Conservation (phyloP, 1,140 invertebrate species). For the Heliconius himera region DNA sequence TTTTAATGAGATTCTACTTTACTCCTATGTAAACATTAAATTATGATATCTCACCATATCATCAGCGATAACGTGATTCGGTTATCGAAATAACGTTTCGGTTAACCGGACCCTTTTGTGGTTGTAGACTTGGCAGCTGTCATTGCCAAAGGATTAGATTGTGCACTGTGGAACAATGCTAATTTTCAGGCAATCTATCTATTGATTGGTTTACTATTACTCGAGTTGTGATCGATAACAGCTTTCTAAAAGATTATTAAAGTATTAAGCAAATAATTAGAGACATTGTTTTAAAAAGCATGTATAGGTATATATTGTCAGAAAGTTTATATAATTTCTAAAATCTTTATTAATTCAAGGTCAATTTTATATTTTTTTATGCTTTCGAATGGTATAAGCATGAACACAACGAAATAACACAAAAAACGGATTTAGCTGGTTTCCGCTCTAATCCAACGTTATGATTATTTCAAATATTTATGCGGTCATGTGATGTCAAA, state of each 20-base stretch:
- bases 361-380: too few relatives aligned
- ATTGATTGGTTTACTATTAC: neutral
- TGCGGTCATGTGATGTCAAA: neutral
- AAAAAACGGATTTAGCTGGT: too few relatives aligned
- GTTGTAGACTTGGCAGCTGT: neutral
- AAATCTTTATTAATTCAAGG: too few relatives aligned
- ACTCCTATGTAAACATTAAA: neutral
- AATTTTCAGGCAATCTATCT: neutral
- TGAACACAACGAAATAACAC: too few relatives aligned
- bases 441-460: too few relatives aligned
- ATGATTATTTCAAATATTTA: neutral
- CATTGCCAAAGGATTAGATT: neutral
- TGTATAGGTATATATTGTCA: too few relatives aligned
- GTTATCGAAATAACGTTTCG: neutral
- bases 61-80: neutral
- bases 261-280: too few relatives aligned
- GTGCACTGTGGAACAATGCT: neutral
- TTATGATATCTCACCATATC: neutral
- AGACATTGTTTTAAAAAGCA: too few relatives aligned
- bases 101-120: neutral
- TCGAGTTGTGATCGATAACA: neutral
- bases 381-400: too few relatives aligned
- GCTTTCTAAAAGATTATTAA: too few relatives aligned
- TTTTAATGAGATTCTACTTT: neutral
- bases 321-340: too few relatives aligned